Percentiles rank a stretch among this genome's conserved stretches.
Evolutionary conservation across 2,888 invertebrate species (phyloP).

Genomic region (Pilophorus perplexus): DNA sequence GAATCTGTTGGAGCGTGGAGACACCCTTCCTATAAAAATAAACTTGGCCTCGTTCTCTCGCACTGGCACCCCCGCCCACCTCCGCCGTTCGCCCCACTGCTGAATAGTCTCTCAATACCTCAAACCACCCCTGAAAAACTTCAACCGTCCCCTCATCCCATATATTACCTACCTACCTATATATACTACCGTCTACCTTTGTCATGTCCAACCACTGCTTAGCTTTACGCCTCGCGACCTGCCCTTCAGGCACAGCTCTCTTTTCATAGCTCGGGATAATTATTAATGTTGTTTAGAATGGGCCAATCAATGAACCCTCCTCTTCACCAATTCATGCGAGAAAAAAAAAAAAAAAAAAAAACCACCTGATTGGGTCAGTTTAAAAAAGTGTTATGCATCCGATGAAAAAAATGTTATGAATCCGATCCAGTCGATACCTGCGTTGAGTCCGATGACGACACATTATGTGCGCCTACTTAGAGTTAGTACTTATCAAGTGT

Average conservation of each 20-base stretch:
- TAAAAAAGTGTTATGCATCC: no score
- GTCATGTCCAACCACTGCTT: constrained; percentile 20
- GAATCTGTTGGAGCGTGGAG: constrained; percentile 38
- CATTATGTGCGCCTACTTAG: no score
- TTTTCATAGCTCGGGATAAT: constrained; percentile 12
- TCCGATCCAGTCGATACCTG: no score
- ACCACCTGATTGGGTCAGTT: no score
- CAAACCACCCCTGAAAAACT: not conserved
- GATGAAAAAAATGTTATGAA: no score
- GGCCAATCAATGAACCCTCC: no score
- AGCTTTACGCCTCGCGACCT: not conserved
- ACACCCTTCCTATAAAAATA: constrained; percentile 38
- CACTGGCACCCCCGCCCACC: constrained; percentile 1
- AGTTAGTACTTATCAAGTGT: no score
- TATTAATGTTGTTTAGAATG: no score
- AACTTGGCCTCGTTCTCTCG: constrained; percentile 26
- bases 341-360: no score
- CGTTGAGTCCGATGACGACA: no score
- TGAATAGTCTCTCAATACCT: not conserved
- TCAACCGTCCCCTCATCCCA: not conserved
- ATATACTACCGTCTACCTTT: not conserved
- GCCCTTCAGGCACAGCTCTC: constrained; percentile 11
- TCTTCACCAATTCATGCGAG: no score
- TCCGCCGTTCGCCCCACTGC: not conserved
- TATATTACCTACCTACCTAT: not conserved